Evolutionary conservation across 1,140 invertebrate genomes (phyloP), one percentile per base, ranked within the genome.

Genomic region (Ceratina calcarata): DNA sequence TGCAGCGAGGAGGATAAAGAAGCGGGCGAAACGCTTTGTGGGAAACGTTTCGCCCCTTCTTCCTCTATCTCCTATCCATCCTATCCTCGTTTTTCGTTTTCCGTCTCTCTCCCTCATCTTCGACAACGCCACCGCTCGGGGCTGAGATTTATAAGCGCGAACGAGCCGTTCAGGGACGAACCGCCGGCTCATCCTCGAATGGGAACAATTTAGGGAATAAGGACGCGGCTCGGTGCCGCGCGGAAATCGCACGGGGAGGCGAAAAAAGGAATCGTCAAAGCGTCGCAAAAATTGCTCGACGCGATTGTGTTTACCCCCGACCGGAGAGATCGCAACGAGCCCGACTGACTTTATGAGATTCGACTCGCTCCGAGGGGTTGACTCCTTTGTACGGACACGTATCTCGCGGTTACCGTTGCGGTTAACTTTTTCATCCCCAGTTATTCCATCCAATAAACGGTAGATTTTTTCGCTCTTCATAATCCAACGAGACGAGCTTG

Each of bases 121-220:
- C 75, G 55, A 57, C 67, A 32, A 67, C 72, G 66, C 65, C 78
- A 80, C 76, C 60, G 79, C 80, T 86, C 61, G 80, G 58, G 83
- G 87, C 83, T 85, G 88, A 91, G 89, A 91, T 91, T 91, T 91
- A 91, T 91, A 91, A 91, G 89, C 86, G 85, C 81, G 86, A 89
- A 86, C 84, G 85, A 90, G 86, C 84, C 84, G 89, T 90, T 89
- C 86, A 89, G 81, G 86, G 85, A 84, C 84, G 87, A 84, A 71
- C 86, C 83, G 72, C 77, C 82, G 84, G 83, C 85, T 89, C 82
- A 81, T 87, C 88, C 89, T 89, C 90, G 87, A 89, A 89, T 88
- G 88, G 89, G 87, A 90, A 91, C 90, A 89, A 91, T 91, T 91
- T 90, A 86, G 85, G 74, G 89, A 88, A 87, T 89, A 85, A 88